Evolutionary conservation across 1,140 invertebrate genomes (phyloP).

Genomic region (Drosophila ohnishii): DNA sequence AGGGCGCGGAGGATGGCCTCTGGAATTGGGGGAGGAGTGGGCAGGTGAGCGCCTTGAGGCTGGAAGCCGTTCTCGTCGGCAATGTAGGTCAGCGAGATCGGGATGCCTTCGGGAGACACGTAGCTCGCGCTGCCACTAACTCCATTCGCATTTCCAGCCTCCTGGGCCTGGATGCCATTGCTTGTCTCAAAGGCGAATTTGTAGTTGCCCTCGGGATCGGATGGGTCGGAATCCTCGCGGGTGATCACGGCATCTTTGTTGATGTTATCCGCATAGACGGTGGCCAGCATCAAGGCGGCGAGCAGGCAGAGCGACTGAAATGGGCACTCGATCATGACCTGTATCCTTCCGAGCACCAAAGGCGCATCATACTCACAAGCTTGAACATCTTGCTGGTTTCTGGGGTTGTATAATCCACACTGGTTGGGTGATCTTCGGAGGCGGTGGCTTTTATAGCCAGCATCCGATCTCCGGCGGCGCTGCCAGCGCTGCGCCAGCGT

Average conservation of each 20-base stretch:
- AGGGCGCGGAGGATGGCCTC: slow-evolving; percentile 74
- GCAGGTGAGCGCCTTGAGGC: slow-evolving; percentile 84
- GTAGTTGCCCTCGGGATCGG: slow-evolving; percentile 71
- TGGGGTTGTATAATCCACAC: slow-evolving; percentile 68
- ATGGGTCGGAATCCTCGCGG: slow-evolving; percentile 27
- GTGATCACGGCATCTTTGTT: slow-evolving; percentile 59
- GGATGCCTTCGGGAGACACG: slow-evolving; percentile 66
- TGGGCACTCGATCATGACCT: slow-evolving; percentile 1
- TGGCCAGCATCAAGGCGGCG: slow-evolving; percentile 64
- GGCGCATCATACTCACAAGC: slow-evolving; percentile 67
- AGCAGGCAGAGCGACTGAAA: slow-evolving; percentile 66
- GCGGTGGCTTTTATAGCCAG: slow-evolving; percentile 60
- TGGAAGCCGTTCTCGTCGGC: slow-evolving; percentile 84
- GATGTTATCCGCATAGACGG: slow-evolving; percentile 71
- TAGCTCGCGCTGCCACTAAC: slow-evolving; percentile 39
- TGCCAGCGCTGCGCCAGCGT: slow-evolving; percentile 18
- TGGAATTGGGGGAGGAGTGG: slow-evolving; percentile 83
- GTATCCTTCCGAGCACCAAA: neutral
- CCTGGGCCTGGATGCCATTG: slow-evolving; percentile 71
- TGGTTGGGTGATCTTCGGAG: slow-evolving; percentile 65
- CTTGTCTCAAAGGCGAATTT: slow-evolving; percentile 46
- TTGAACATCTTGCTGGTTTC: slow-evolving; percentile 80
- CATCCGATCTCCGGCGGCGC: slow-evolving; percentile 23
- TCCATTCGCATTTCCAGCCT: slow-evolving; percentile 65
- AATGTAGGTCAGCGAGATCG: slow-evolving; percentile 75